phyloP scores from a whole-genome alignment of 1,140 invertebrate genomes.

The Drosophila parabipectinata region DNA sequence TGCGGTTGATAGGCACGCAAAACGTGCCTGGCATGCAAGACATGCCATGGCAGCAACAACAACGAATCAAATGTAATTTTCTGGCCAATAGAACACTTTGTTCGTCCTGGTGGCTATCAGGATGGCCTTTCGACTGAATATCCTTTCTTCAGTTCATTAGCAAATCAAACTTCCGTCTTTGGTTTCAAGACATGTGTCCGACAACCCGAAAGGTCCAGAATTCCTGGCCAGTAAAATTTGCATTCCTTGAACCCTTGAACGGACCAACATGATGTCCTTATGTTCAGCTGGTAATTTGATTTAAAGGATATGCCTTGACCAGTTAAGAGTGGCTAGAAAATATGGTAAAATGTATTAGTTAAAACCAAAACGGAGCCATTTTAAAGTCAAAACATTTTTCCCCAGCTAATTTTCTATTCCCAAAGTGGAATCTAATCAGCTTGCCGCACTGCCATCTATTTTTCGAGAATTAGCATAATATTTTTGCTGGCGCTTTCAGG shows the following conservation, averaged over 20 bases:
- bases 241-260: constrained; percentile 49
- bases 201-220: constrained; percentile 46
- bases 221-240: constrained; percentile 53
- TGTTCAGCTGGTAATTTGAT: constrained; percentile 70
- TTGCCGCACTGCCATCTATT: not conserved
- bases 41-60: constrained; percentile 33
- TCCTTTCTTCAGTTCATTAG: constrained; percentile 76
- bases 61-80: constrained; percentile 79
- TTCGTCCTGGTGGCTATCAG: constrained; percentile 9
- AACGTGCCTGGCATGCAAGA: constrained; percentile 73
- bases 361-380: constrained; percentile 3
- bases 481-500: constrained; percentile 37
- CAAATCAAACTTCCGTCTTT: constrained; percentile 78
- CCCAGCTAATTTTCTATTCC: constrained; percentile 26
- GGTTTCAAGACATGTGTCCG: constrained; percentile 55
- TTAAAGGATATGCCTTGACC: constrained; percentile 52
- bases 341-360: not conserved
- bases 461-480: constrained; percentile 69
- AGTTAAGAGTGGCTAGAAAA: not conserved
- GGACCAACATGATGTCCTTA: constrained; percentile 45
- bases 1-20: constrained; percentile 48
- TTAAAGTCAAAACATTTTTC: constrained; percentile 16
- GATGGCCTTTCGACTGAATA: constrained; percentile 46
- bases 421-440: constrained; percentile 38
- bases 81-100: constrained; percentile 74